phyloP scores from a whole-genome alignment of 2,797 vertebrate species.

The Channallabes apus region DNA sequence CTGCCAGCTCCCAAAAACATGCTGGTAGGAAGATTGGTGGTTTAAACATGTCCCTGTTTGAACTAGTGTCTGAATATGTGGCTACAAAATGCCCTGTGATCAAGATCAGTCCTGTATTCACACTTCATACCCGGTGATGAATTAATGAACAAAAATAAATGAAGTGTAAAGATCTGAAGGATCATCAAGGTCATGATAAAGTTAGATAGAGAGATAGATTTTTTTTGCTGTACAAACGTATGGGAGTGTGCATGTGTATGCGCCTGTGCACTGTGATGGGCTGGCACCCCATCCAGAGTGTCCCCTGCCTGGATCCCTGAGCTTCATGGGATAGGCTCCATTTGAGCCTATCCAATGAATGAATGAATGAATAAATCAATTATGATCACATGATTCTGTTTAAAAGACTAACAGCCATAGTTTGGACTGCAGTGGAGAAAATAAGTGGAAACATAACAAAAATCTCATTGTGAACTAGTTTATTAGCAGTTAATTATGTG shows the following conservation, averaged over 20 bases:
- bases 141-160: background rate
- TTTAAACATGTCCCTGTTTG: background rate
- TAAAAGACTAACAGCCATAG: too few relatives aligned
- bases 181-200: background rate
- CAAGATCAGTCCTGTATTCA: background rate
- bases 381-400: too few relatives aligned
- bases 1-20: background rate
- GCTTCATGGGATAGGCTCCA: too few relatives aligned
- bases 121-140: background rate
- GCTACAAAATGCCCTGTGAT: background rate
- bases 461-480: background rate
- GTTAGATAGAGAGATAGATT: background rate
- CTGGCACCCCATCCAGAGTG: too few relatives aligned
- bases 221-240: too few relatives aligned
- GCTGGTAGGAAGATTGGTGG: background rate
- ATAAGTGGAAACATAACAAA: too few relatives aligned
- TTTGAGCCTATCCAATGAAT: too few relatives aligned
- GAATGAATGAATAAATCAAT: too few relatives aligned
- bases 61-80: background rate
- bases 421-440: too few relatives aligned
- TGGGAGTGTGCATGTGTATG: too few relatives aligned
- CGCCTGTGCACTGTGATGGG: too few relatives aligned
- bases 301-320: too few relatives aligned
- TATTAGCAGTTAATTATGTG: background rate
- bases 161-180: background rate